Percentiles rank a stretch among this genome's conserved stretches.
phyloP scores from a whole-genome alignment of 2,113 vertebrate species.

The Psephotus haematonotus region DNA sequence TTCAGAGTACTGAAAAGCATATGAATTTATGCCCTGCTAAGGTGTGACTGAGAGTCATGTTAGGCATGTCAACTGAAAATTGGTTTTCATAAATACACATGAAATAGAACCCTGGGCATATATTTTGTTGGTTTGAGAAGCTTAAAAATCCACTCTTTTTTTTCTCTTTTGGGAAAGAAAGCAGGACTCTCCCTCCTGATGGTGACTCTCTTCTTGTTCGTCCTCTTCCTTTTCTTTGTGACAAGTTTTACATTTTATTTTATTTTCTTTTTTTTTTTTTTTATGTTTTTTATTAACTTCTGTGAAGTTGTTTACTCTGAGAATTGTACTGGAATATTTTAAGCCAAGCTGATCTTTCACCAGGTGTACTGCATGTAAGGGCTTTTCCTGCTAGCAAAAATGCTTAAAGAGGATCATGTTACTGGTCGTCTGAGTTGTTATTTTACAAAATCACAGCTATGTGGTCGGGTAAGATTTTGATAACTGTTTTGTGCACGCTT shows the following conservation, averaged over 20 bases:
- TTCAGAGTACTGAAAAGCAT: conserved; percentile 68
- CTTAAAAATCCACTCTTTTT: conserved; percentile 64
- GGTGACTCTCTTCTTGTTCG: conserved; percentile 57
- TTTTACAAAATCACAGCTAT: conserved; percentile 82
- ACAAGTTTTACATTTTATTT: conserved; percentile 70
- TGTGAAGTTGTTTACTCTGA: conserved; percentile 95
- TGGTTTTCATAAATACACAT: conserved; percentile 28
- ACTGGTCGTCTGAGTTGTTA: conserved; percentile 82
- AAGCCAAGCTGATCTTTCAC: conserved; percentile 81
- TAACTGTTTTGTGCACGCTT: conserved; percentile 83
- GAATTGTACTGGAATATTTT: conserved; percentile 90
- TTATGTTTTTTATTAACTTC: conserved; percentile 91
- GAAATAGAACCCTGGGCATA: conserved; percentile 55
- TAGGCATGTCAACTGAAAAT: conserved; percentile 64
- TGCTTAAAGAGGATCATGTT: conserved; percentile 81
- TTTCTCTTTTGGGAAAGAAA: conserved; percentile 44
- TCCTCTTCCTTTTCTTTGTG: conserved; percentile 67
- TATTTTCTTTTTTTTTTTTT: neutral
- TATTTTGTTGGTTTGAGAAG: conserved; percentile 34
- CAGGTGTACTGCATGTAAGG: conserved; percentile 80
- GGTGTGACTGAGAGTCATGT: conserved; percentile 70
- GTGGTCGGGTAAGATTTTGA: conserved; percentile 81
- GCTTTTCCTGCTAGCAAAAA: conserved; percentile 84
- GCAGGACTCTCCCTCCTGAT: conserved; percentile 70
- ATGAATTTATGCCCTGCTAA: conserved; percentile 71